Base-by-base conservation (phyloP, 1,140 invertebrate genomes). In the Archivesica marissinica region DNA sequence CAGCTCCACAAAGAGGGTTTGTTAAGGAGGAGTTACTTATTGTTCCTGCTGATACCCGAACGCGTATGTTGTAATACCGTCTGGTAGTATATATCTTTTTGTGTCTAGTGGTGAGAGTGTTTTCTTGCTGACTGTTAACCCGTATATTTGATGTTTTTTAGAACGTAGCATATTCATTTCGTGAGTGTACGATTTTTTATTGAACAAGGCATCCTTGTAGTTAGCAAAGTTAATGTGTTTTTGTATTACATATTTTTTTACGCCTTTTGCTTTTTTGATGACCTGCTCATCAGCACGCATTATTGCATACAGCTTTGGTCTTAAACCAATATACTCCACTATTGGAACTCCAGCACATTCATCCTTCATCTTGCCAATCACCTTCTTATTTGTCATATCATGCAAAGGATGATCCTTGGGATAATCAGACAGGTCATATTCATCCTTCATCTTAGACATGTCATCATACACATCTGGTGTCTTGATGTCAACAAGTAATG, bases 311-410 rank as follows among this genome's bases (percentile, higher is more conserved):
- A 81, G 70, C 39, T 81, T 81, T 15, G 64, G 33, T 17, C 68
- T 25, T 17, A 81, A 50, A 13, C 44, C 66, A 11, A 54, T 33
- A 72, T 56, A 81, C 20, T 81, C 64, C 1, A 47, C 38, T 30
- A 81, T 81, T 25, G 17, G 17, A 41, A 23, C 44, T 66, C 92
- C 93, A 86, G 90, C 91, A 38, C 88, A 88, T 88, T 95, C 94
- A 90, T 95, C 94, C 89, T 94, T 95, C 82, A 95, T 93, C 88
- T 94, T 92, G 7, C 94, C 94, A 2, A 94, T n/a, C 7, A 94
- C 90, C 85, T 95, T 95, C 88, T 94, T 94, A 80, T 95, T 95
- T 47, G 66, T 56, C 41, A 15, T 44, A 33, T 35, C 70, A 38
- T 85, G 39, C 7, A 89, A 33, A 20, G 79, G 82, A 68, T 88